These are phyloP conservation scores for Eueides isabella DNA, from an alignment of 1,140 invertebrate genomes.

Conservation along the genomic window DNA sequence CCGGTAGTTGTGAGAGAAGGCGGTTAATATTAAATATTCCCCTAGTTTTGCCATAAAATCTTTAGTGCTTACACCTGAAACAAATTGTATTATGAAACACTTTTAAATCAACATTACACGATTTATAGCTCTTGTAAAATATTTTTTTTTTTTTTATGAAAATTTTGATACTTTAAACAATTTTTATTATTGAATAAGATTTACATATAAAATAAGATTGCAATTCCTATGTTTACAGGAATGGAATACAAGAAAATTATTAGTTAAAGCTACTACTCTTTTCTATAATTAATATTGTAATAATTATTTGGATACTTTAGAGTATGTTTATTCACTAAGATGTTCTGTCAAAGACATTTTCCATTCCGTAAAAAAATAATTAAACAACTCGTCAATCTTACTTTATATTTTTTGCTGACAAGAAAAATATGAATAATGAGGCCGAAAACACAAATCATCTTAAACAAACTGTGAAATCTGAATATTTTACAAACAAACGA, in stretches of 20 bases:
- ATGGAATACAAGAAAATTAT: too few species aligned
- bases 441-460: slow-evolving; percentile 16
- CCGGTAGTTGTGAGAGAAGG: slow-evolving; percentile 75
- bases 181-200: too few species aligned
- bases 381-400: slow-evolving; percentile 29
- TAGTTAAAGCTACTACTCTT: too few species aligned
- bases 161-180: too few species aligned
- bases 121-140: not conserved
- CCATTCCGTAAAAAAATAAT: slow-evolving; percentile 8
- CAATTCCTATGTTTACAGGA: too few species aligned
- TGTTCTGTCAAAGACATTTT: not conserved
- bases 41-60: slow-evolving; percentile 79
- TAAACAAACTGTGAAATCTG: slow-evolving; percentile 3
- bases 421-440: slow-evolving; percentile 26
- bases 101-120: not conserved
- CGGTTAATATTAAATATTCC: slow-evolving; percentile 78
- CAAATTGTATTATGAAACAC: slow-evolving; percentile 38
- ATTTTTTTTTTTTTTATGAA: not conserved
- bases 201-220: too few species aligned
- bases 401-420: slow-evolving; percentile 13
- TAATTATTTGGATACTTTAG: not conserved
- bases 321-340: not conserved
- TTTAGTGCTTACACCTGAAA: slow-evolving; percentile 74
- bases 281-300: too few species aligned
- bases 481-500: slow-evolving; percentile 17